A percentile compares a stretch with the other conserved stretches of the same genome.
These are phyloP conservation scores for Heliconius ismenius DNA, from an alignment of 2,888 invertebrate species.

Conservation along the genomic window DNA sequence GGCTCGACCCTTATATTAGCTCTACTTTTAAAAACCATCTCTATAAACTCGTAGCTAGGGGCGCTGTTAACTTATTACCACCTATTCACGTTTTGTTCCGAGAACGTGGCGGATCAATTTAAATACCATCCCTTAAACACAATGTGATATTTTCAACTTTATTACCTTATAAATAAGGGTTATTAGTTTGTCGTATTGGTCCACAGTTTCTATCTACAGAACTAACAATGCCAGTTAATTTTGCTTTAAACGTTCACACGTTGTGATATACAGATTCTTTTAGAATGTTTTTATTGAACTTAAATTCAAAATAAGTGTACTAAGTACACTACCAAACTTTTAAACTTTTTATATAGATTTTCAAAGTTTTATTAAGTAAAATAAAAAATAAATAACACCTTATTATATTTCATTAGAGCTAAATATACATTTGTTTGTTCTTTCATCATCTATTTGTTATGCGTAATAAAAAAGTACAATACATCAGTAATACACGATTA, in stretches of 20 bases:
- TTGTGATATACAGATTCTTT: conserved; percentile 17
- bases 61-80: conserved; percentile 26
- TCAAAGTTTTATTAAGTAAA: neutral
- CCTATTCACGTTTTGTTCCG: conserved; percentile 35
- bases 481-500: too few species aligned
- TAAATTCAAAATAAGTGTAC: neutral
- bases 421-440: too few species aligned
- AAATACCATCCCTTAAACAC: conserved; percentile 36
- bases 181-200: neutral
- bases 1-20: conserved; percentile 35
- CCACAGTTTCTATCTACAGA: conserved; percentile 29
- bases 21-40: conserved; percentile 24
- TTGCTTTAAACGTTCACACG: conserved; percentile 37
- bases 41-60: conserved; percentile 27
- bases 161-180: neutral
- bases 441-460: too few species aligned
- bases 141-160: conserved; percentile 11
- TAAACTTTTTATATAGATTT: neutral
- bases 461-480: too few species aligned
- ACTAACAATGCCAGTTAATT: conserved; percentile 39
- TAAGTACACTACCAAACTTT: neutral
- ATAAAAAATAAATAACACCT: neutral
- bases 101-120: conserved; percentile 38
- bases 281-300: neutral
- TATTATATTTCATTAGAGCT: too few species aligned